Evolutionary conservation across 2,888 invertebrate genomes (phyloP), one percentile per base, ranked within the genome.

Genomic region (Drosophila hamatofila): DNA sequence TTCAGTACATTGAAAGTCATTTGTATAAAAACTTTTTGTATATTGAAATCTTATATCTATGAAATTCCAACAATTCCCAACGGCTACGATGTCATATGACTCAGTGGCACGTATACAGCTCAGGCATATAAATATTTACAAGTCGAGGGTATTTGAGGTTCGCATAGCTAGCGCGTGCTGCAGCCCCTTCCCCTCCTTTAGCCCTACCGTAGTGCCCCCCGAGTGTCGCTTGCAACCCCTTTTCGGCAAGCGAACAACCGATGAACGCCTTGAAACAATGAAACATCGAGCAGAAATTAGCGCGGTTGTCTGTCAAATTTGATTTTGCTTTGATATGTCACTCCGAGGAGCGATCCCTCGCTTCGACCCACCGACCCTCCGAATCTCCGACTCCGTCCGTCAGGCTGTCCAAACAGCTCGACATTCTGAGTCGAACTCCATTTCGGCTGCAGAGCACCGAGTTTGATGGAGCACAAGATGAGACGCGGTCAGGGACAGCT

Each of bases 301-400:
- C 92, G 92, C 91, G 92, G 90, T 92, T 92, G 92, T 92, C 92
- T 92, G 92, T 92, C 92, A 92, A 92, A 92, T 91, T 92, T 88
- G 92, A 91, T 92, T 92, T 90, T 79, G 88, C 91, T 90, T 91
- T 91, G 92, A 91, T 90, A 92, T 91, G 90, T 88, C 91, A 89
- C 79, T 90, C 71, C 57, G 16, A 39, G 64, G 3, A 23, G 52
- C 16, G 54, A 55, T 37, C 59, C 62, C 49, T 35, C 71, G 46
- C 44, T 14, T 30, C 49, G 51, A 21, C 41, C 52, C 73, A 16
- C 6, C 16, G 6, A 16, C 16, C 16, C 35, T 14, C 30, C 44
- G 30, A n/a, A 48, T 23, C 52, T 21, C 23, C 52, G 41, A 14
- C 51, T n/a, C n/a, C n/a, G n/a, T n/a, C n/a, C n/a, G n/a, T n/a